Evolutionary conservation across 2,888 invertebrate species (phyloP).

Genomic region (Nycteola revayana): DNA sequence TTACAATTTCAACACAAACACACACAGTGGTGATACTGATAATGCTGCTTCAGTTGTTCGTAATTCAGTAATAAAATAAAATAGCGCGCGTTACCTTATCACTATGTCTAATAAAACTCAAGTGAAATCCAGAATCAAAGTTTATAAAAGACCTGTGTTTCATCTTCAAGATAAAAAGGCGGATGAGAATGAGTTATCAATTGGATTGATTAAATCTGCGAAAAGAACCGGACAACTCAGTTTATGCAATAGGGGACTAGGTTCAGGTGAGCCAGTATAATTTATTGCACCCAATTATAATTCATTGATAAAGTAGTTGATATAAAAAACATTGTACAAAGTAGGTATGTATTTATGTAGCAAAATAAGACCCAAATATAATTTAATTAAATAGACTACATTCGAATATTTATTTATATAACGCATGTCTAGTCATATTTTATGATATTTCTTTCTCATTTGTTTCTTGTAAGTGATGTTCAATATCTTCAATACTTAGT

Average conservation of each 20-base stretch:
- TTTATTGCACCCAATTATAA: too few species aligned
- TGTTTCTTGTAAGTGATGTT: too few species aligned
- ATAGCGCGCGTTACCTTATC: conserved; percentile 5
- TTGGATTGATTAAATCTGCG: conserved; percentile 88
- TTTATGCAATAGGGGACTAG: conserved; percentile 88
- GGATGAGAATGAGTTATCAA: conserved; percentile 86
- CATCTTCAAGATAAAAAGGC: conserved; percentile 87
- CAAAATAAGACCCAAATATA: too few species aligned
- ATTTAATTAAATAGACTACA: too few species aligned
- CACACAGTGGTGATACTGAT: conserved; percentile 28
- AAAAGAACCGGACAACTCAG: conserved; percentile 91
- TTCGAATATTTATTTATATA: too few species aligned
- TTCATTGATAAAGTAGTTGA: too few species aligned
- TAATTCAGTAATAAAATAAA: conserved; percentile 10
- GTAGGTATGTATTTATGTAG: too few species aligned
- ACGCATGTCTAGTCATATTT: too few species aligned
- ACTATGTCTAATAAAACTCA: conserved; percentile 62
- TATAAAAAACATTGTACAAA: too few species aligned
- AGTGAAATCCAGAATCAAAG: conserved; percentile 59
- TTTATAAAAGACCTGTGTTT: conserved; percentile 81
- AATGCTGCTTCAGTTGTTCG: conserved; percentile 27
- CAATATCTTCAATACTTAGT: too few species aligned
- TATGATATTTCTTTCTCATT: too few species aligned
- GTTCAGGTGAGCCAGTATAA: conserved; percentile 82
- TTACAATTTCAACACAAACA: conserved; percentile 24